Percentiles rank a stretch among this genome's conserved stretches.
Evolutionary conservation across 2,888 invertebrate genomes (phyloP).

Genomic region (Seira ritae): DNA sequence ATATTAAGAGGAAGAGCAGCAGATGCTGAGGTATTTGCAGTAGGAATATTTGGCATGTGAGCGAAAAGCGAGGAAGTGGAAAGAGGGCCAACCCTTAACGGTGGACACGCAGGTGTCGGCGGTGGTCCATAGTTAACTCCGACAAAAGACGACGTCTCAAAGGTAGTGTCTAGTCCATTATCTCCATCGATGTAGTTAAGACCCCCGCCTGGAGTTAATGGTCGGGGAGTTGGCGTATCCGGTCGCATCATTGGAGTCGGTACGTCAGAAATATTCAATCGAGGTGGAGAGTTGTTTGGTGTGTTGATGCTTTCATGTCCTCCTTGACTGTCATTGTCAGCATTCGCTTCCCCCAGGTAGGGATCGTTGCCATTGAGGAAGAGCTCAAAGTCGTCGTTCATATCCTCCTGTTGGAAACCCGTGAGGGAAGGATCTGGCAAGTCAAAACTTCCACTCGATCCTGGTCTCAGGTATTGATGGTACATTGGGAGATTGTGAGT

Average conservation of each 20-base stretch:
- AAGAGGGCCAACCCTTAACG: slow-evolving; percentile 51
- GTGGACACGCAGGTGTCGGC: slow-evolving; percentile 51
- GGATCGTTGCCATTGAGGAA: slow-evolving; percentile 20
- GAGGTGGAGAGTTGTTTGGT: slow-evolving; percentile 24
- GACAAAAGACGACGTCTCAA: slow-evolving; percentile 33
- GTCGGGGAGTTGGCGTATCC: slow-evolving; percentile 36
- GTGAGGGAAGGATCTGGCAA: not conserved
- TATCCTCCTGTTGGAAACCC: not conserved
- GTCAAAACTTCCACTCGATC: not conserved
- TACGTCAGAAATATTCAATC: not conserved
- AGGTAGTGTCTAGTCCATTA: not conserved
- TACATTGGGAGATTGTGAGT: not conserved
- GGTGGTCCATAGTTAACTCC: slow-evolving; percentile 37
- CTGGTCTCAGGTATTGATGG: slow-evolving; percentile 1
- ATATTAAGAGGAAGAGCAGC: slow-evolving; percentile 57
- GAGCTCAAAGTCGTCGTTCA: not conserved
- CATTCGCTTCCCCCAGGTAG: not conserved
- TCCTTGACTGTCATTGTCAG: not conserved
- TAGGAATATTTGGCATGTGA: slow-evolving; percentile 39
- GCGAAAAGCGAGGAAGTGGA: slow-evolving; percentile 32
- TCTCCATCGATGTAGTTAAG: slow-evolving; percentile 3
- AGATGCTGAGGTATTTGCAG: slow-evolving; percentile 45
- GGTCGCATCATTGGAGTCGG: slow-evolving; percentile 15
- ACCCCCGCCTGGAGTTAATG: slow-evolving; percentile 42
- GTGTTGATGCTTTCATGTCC: slow-evolving; percentile 8